Base-by-base conservation (phyloP, 2,113 vertebrate species). In the Equus quagga region DNA sequence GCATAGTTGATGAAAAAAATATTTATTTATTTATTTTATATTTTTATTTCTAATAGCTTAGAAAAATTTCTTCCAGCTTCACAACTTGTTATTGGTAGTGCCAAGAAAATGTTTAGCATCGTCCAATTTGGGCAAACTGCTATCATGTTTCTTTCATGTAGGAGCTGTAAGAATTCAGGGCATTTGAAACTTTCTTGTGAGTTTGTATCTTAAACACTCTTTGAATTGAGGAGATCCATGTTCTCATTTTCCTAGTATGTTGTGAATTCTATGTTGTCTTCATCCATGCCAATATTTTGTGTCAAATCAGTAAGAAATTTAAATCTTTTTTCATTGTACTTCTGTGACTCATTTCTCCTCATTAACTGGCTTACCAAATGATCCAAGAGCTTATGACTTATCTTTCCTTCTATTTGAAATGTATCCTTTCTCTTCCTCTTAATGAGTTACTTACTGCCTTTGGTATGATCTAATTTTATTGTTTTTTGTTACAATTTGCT, bases 221-320 rank as follows among this genome's bases (percentile, higher is more conserved):
- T 76, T 84, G 82, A 91, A 91, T 62, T 67, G 18, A 73, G 84
- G 12, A 82, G 17, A 82, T 21, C 4, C 41, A 33, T 75, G 26
- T 19, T 33, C 51, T 93, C 18, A 46, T 85, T 88, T 92, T 51
- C 72, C 46, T 72, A 28, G 44, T n/a, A 60, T 19, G 26, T 72
- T 89, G 85, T 17, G 11, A 81, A 89, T 96, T 97, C 93, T 96
- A 84, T 78, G 73, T 89, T 87, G 46, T 79, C 70, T 82, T 97
- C 26, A 72, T 49, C 10, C 24, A 89, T 87, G 51, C 17, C 36
- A 92, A 23, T 60, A 49, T 92, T 91, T 95, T 67, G 62, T 94
- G 79, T 91, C 79, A 90, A n/a, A 24, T 94, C 54, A 96, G 82
- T 51, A 88, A 88, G 69, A 90, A 73, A 69, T 73, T 75, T 81